A percentile compares a stretch with the other conserved stretches of the same genome.
phyloP scores from a whole-genome alignment of 2,113 vertebrate genomes.

The Clarias batrachus region DNA sequence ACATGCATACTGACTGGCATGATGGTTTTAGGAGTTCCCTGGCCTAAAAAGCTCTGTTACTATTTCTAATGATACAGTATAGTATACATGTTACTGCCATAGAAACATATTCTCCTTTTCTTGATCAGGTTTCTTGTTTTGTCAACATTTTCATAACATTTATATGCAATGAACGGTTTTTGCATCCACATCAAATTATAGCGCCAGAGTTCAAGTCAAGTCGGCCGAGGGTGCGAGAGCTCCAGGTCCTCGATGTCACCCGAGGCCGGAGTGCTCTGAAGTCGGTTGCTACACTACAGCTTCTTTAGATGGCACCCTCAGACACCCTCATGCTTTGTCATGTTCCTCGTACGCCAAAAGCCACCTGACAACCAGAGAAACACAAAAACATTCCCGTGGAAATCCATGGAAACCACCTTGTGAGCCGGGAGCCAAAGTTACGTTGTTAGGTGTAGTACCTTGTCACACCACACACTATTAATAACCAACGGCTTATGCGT shows the following conservation, averaged over 20 bases:
- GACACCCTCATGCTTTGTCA: conserved; percentile 6
- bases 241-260: not conserved
- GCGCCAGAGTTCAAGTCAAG: not conserved
- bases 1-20: not conserved
- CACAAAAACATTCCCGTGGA: conserved; percentile 42
- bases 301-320: conserved; percentile 6
- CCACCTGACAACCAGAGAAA: conserved; percentile 52
- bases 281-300: conserved; percentile 9
- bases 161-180: not conserved
- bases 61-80: not conserved
- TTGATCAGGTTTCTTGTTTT: not conserved
- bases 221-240: not conserved
- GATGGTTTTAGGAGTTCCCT: not conserved
- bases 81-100: not conserved
- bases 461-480: conserved; percentile 37
- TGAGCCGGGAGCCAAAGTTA: conserved; percentile 39
- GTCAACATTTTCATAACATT: not conserved
- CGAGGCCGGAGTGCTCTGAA: not conserved
- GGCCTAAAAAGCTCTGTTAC: not conserved
- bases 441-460: conserved; percentile 50
- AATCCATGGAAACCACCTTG: conserved; percentile 49
- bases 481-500: conserved; percentile 48
- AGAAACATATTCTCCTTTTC: not conserved
- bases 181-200: too few species aligned
- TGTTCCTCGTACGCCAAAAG: conserved; percentile 17